A percentile compares a stretch with the other conserved stretches of the same genome.
Conservation (phyloP, 2,113 vertebrate genomes). For the Peromyscus maniculatus region DNA sequence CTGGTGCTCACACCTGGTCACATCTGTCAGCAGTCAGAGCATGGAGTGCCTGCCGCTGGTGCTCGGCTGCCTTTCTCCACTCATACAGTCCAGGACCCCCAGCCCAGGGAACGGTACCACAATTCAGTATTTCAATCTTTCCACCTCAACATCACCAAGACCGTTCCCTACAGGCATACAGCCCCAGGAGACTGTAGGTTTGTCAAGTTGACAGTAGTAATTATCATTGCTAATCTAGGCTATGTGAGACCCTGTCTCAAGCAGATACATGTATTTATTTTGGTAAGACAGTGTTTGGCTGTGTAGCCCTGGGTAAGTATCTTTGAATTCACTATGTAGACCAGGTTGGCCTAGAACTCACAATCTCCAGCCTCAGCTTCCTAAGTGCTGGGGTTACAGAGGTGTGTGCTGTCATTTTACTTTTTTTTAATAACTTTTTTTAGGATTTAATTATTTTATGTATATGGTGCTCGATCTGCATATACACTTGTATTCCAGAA, state of each 20-base stretch:
- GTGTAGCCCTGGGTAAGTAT: background rate
- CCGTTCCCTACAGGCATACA: too few relatives aligned
- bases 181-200: background rate
- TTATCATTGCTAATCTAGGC: background rate
- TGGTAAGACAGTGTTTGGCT: background rate
- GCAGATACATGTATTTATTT: background rate
- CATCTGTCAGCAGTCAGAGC: background rate
- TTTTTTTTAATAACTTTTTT: background rate
- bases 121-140: background rate
- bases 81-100: background rate
- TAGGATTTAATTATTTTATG: background rate
- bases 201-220: background rate
- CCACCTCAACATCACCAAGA: background rate
- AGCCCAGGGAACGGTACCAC: background rate
- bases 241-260: background rate
- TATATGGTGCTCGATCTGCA: background rate
- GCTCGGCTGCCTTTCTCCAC: background rate
- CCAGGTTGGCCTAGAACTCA: background rate
- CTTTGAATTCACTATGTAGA: background rate
- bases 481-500: background rate
- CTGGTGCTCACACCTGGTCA: too few relatives aligned
- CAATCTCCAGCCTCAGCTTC: background rate
- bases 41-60: background rate
- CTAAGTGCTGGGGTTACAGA: background rate
- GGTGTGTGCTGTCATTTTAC: background rate